A percentile compares a stretch with the other conserved stretches of the same genome.
These are phyloP conservation scores for Saguinus midas DNA, from an alignment of 2,113 vertebrate species.

Conservation along the genomic window DNA sequence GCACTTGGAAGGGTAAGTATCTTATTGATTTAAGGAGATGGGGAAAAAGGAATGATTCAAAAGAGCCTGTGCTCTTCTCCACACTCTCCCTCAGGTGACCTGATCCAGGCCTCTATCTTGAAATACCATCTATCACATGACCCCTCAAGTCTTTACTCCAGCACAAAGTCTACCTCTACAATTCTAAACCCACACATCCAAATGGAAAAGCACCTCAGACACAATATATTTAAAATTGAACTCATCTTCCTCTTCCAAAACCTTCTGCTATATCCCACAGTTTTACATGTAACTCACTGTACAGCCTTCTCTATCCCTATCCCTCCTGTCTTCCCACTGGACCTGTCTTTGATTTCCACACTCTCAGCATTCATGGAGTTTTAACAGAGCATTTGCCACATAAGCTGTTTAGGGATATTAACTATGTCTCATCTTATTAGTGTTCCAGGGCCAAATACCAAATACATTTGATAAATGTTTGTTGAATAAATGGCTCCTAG, in stretches of 20 bases:
- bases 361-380: background rate
- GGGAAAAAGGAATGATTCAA: background rate
- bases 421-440: background rate
- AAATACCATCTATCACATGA: background rate
- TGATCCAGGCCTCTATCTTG: background rate
- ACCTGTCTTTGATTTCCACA: background rate
- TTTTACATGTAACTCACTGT: background rate
- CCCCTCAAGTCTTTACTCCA: background rate
- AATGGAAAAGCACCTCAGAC: background rate
- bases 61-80: background rate
- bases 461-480: background rate
- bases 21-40: background rate
- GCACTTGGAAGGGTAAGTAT: background rate
- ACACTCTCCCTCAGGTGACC: background rate
- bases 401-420: background rate
- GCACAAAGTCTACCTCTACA: background rate
- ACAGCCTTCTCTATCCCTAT: background rate
- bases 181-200: background rate
- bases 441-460: background rate
- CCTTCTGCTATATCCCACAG: background rate
- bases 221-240: background rate
- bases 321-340: background rate
- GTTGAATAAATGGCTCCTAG: background rate
- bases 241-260: background rate
- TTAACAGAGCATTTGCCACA: background rate